Evolutionary conservation across 1,140 invertebrate genomes (phyloP), one percentile per base, ranked within the genome.

Genomic region (Drosophila athabasca): DNA sequence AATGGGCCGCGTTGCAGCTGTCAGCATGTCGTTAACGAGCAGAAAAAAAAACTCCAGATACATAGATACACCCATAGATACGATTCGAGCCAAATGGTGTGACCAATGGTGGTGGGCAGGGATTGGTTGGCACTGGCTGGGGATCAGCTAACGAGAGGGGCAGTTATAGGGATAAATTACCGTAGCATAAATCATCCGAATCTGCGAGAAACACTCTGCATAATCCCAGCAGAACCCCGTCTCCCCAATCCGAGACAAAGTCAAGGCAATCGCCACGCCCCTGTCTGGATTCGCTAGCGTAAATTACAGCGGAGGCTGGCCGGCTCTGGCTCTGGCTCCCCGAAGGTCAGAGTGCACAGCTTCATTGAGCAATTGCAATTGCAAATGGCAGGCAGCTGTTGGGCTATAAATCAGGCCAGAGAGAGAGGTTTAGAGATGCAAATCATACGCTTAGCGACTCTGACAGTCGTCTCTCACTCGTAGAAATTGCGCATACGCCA

Each of bases 11-110:
- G 51, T 77, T 88, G 78, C 83, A 77, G 79, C 83, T 88, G 83
- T 88, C 83, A 88, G 81, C 83, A 82, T 88, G 83, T 88, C 84
- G 83, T 88, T 88, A 88, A 79, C 84, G 82, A 68, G 53, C 50
- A 68, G 68, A 4, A 26, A 5, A 4, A 26, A 51, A 57, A 52
- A 59, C 57, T 75, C 49, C 50, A 80, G 68, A 76, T 70, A 54
- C 48, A 72, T 41, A 44, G 44, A 57, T 73, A 68, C 51, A 70
- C 59, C 19, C 15, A 62, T 44, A 59, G 22, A 62, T 64, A 35
- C 24, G 24, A 26, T 4, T 26, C 24, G 5, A 35, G 31, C 31
- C 31, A 35, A 35, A 11, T 35, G 31, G 8, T 35, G 31, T 35
- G 31, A 35, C 9, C 31, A 11, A 35, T 7, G 31, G 31, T 29